These are phyloP conservation scores for Gobius niger DNA, from an alignment of 2,113 vertebrate species.

Conservation along the genomic window DNA sequence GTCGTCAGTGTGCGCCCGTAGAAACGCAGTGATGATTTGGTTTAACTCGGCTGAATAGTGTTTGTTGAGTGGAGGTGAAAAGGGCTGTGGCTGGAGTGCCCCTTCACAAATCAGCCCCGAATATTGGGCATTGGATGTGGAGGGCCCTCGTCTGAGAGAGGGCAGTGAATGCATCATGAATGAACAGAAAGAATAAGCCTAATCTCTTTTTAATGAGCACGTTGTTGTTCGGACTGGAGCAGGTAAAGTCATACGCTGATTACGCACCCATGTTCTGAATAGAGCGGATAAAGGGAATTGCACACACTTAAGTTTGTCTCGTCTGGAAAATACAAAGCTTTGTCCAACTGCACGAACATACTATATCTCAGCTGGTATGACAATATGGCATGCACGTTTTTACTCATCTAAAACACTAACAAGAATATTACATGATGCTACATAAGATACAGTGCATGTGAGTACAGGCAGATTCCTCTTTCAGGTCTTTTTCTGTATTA, in stretches of 20 bases:
- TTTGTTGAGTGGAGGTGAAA: slow-evolving; percentile 41
- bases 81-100: slow-evolving; percentile 36
- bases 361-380: not conserved
- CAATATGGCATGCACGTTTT: no score
- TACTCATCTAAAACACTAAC: no score
- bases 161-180: slow-evolving; percentile 43
- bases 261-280: slow-evolving; percentile 27
- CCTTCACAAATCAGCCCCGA: slow-evolving; percentile 44
- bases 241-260: slow-evolving; percentile 48
- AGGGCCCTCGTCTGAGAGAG: slow-evolving; percentile 61
- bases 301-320: slow-evolving; percentile 24
- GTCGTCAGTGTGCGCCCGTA: not conserved
- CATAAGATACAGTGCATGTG: no score
- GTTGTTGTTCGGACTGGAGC: slow-evolving; percentile 43
- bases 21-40: slow-evolving; percentile 49
- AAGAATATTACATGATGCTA: no score
- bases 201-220: slow-evolving; percentile 81
- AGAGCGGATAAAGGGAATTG: slow-evolving; percentile 39
- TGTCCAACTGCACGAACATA: not conserved
- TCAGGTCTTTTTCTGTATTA: no score
- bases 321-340: slow-evolving; percentile 1
- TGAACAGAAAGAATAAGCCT: slow-evolving; percentile 55
- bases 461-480: no score
- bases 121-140: slow-evolving; percentile 55
- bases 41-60: slow-evolving; percentile 67